Evolutionary conservation across 2,113 vertebrate species (phyloP).

Genomic region (Callochromis pleurospilus): DNA sequence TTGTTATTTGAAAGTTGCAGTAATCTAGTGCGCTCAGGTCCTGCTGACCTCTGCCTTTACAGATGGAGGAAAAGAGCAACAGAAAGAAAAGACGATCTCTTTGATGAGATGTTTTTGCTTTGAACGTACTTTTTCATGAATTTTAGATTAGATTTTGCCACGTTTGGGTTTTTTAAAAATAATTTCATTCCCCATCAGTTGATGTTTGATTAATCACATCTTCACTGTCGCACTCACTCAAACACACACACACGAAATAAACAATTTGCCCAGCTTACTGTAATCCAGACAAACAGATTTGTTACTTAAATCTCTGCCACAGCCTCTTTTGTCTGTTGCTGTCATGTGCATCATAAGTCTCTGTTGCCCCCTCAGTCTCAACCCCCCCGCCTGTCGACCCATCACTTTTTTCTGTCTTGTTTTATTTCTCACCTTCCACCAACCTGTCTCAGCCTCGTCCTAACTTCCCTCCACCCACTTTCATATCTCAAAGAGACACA

Average conservation of each 20-base stretch:
- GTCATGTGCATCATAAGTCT: neutral
- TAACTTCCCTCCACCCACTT: neutral
- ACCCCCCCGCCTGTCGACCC: neutral
- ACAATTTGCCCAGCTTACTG: neutral
- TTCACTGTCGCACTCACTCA: neutral
- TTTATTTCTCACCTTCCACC: neutral
- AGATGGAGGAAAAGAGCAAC: neutral
- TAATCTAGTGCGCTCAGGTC: neutral
- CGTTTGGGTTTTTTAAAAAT: neutral
- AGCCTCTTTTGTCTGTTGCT: neutral
- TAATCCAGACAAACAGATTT: constrained; percentile 28
- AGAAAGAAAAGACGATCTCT: neutral
- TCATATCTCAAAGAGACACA: neutral
- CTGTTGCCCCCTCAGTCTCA: neutral
- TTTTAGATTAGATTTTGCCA: neutral
- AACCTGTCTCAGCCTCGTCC: neutral
- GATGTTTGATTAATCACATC: neutral
- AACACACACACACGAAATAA: neutral
- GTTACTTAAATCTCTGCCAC: neutral
- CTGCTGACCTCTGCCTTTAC: neutral
- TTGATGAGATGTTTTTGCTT: neutral
- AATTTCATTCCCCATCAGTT: neutral
- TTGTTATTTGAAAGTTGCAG: neutral
- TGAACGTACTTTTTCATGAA: accelerated
- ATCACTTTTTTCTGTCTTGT: neutral